These are phyloP conservation scores for Prenolepis imparis DNA, from an alignment of 2,888 invertebrate species.

Conservation along the genomic window DNA sequence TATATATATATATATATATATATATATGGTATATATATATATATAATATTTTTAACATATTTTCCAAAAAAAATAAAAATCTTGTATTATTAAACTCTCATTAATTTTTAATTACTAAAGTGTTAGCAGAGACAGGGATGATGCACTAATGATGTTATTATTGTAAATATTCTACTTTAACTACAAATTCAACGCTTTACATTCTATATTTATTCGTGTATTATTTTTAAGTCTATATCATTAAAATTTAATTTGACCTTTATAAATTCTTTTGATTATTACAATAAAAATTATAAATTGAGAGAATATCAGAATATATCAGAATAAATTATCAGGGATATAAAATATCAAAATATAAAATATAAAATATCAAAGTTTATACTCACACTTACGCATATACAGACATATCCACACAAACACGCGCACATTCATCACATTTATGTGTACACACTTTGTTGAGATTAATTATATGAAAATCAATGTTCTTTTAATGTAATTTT, in stretches of 20 bases:
- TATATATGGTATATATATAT: too few species aligned
- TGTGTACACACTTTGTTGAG: not conserved
- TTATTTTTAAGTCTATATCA: not conserved
- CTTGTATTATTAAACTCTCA: not conserved
- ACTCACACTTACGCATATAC: not conserved
- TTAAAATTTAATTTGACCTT: not conserved
- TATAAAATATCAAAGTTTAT: not conserved
- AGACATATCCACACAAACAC: not conserved
- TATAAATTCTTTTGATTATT: not conserved
- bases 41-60: not conserved
- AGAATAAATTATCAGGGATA: not conserved
- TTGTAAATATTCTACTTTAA: not conserved
- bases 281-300: constrained; percentile 1
- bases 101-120: not conserved
- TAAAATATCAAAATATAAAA: not conserved
- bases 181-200: not conserved
- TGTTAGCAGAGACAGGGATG: not conserved
- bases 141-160: not conserved
- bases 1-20: not conserved
- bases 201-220: not conserved
- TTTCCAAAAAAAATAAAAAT: not conserved
- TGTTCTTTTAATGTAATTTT: not conserved
- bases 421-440: not conserved
- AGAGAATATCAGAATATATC: not conserved
- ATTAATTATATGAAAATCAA: constrained; percentile 12